Evolutionary conservation across 2,797 vertebrate species (phyloP).

Genomic region (Ceyx erithaca): DNA sequence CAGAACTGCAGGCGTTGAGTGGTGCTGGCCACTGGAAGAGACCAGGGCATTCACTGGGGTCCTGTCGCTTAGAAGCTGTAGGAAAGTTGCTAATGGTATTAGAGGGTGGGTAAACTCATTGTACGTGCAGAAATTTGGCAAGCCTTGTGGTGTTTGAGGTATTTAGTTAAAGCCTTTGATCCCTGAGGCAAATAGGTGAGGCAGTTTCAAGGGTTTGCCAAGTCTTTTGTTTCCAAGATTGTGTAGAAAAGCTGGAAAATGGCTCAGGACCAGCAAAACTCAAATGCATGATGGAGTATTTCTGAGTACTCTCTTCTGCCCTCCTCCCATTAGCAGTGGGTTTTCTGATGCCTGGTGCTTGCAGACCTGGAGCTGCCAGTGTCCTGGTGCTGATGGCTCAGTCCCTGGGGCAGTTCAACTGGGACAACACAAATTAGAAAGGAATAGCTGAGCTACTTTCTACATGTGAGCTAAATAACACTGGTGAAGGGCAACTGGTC

Average conservation of each 20-base stretch:
- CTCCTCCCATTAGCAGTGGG: neutral
- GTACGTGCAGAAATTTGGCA: neutral
- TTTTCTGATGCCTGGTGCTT: neutral
- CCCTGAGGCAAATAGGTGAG: neutral
- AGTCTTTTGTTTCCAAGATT: neutral
- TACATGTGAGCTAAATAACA: neutral
- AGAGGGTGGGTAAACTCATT: neutral
- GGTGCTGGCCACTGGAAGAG: neutral
- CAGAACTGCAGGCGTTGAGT: rapidly evolving
- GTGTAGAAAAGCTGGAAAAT: neutral
- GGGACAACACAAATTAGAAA: neutral
- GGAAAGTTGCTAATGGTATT: neutral
- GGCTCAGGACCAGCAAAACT: neutral
- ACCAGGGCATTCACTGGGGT: neutral
- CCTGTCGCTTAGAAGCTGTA: neutral
- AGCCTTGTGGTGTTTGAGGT: rapidly evolving
- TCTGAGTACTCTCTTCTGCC: neutral
- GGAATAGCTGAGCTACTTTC: neutral
- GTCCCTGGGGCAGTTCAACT: neutral
- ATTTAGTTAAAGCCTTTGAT: neutral
- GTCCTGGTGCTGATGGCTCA: rapidly evolving
- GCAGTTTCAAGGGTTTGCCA: neutral
- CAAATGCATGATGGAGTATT: rapidly evolving
- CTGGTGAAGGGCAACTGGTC: neutral
- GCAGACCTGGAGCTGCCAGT: neutral